Evolutionary conservation across 2,888 invertebrate genomes (phyloP).

Genomic region (Brassicogethes aeneus): DNA sequence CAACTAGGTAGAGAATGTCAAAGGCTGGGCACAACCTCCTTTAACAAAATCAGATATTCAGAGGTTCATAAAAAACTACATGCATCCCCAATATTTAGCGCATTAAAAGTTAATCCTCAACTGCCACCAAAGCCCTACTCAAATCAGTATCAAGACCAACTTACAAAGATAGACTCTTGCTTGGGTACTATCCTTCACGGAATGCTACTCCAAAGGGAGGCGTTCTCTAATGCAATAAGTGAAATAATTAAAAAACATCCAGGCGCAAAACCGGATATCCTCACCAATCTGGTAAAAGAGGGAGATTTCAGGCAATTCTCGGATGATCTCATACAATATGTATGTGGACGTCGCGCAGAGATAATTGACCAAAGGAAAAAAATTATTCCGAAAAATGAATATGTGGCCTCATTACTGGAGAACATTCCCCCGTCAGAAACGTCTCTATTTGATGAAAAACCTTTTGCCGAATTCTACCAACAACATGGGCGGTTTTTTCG

Average conservation of each 20-base stretch:
- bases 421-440: constrained; percentile 6
- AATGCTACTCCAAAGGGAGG: constrained; percentile 5
- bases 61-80: constrained; percentile 9
- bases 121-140: not conserved
- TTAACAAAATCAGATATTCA: constrained; percentile 11
- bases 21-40: constrained; percentile 5
- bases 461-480: not conserved
- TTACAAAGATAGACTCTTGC: constrained; percentile 5
- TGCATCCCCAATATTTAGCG: constrained; percentile 6
- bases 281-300: not conserved
- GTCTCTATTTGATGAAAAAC: constrained; percentile 3
- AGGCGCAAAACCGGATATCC: not conserved
- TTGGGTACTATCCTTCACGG: constrained; percentile 7
- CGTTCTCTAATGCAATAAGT: not conserved
- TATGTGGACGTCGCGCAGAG: constrained; percentile 5
- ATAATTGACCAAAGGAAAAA: constrained; percentile 4
- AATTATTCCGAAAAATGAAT: constrained; percentile 4
- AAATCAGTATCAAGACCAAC: not conserved
- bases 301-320: constrained; percentile 3
- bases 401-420: constrained; percentile 1
- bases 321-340: no score
- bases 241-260: not conserved
- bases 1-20: constrained; percentile 10
- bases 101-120: constrained; percentile 4
- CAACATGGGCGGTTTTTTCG: not conserved